These are phyloP conservation scores for Sebastes hopkinsi DNA, from an alignment of 2,797 vertebrate genomes.

Conservation along the genomic window DNA sequence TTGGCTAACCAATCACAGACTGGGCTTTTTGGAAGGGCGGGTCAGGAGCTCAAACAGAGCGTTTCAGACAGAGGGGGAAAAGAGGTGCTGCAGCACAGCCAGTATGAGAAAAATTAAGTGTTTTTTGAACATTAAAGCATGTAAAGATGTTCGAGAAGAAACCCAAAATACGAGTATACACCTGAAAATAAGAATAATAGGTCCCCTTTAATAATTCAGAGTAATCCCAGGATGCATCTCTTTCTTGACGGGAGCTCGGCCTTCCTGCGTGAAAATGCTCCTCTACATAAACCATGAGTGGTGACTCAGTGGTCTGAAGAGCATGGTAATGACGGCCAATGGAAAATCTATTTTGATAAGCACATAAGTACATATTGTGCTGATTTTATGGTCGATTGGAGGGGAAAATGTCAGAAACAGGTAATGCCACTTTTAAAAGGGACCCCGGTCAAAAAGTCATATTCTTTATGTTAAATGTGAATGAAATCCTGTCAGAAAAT, in stretches of 20 bases:
- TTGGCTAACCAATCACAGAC: no score
- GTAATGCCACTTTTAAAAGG: conserved; percentile 15
- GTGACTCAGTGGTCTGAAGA: conserved; percentile 46
- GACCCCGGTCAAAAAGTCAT: not conserved
- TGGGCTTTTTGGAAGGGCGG: no score
- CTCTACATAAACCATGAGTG: conserved; percentile 38
- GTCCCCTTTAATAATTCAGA: conserved; percentile 6
- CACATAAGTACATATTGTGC: conserved; percentile 2
- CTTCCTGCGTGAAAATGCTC: conserved; percentile 26
- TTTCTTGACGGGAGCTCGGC: conserved; percentile 14
- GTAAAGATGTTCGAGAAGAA: no score
- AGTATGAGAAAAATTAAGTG: no score
- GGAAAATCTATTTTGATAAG: conserved; percentile 28
- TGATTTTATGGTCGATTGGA: conserved; percentile 12
- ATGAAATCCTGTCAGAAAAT: not conserved
- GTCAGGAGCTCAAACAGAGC: no score
- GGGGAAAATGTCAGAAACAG: not conserved
- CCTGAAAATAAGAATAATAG: no score
- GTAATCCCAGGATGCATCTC: conserved; percentile 28
- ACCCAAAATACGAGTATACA: no score
- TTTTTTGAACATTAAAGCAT: no score
- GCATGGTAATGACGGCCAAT: conserved; percentile 25
- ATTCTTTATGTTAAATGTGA: conserved; percentile 8
- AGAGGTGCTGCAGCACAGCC: no score
- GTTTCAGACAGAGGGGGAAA: no score